Base-by-base conservation (phyloP, 2,113 vertebrate species). In the Chinchilla lanigera region DNA sequence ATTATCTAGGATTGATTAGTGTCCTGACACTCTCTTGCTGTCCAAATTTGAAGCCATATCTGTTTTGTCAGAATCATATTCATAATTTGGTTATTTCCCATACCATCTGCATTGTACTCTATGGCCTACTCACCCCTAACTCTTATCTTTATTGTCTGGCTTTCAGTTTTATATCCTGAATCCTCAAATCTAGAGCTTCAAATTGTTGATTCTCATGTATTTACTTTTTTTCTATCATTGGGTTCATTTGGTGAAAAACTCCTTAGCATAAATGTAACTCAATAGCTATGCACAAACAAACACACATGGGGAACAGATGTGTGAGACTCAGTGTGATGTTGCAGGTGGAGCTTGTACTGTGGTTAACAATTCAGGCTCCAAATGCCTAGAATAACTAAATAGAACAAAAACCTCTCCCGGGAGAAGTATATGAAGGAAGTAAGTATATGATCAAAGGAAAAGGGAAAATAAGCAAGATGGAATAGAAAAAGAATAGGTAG, bases 81-180 rank as follows among this genome's bases (percentile, higher is more conserved):
- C 26, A 77, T 35, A 89, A 86, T 83, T 38, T 2, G 0, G 10
- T 14, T 2, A 2, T 93, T 89, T 92, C 33, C 38, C 47, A 30
- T 77, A 73, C n/a, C 61, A 0, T n/a, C 28, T 81, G 11, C 12
- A 17, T 73, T 10, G 2, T 44, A 0, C 2, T 78, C 7, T 22
- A 26, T 11, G 80, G 22, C 5, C 2, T 2, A 41, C 19, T 9
- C 8, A 7, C 0, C 14, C 5, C 28, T n/a, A 14, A 61, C 30
- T 54, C 3, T 24, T 52, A 7, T n/a, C 8, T 28, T 0, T 1
- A 14, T 87, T 80, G 89, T 86, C 7, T 16, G 0, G 78, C n/a
- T 89, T 87, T 50, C 26, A 30, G 0, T 78, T 1, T 30, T 60
- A 13, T 20, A 35, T 20, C n/a, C 26, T 88, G 19, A 44, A 54